Base-by-base conservation (phyloP, 1,140 invertebrate species). In the Watersipora subatra region DNA sequence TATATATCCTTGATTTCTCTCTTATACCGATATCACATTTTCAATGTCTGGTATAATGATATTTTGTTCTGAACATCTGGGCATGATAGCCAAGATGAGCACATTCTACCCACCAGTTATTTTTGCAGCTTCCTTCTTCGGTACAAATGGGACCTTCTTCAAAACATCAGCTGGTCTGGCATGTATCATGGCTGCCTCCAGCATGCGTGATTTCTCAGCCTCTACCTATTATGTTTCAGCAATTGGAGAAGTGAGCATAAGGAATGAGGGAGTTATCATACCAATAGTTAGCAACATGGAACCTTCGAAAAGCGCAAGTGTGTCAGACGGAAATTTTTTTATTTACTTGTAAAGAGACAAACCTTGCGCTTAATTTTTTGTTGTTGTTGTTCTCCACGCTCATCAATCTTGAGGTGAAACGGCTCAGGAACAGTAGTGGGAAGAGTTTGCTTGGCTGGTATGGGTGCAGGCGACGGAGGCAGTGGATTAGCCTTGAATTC, bases 91-190 rank as follows among this genome's bases (percentile, higher is more conserved):
- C n/a, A n/a, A n/a, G n/a, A n/a, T n/a, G n/a, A n/a, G n/a, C n/a
- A n/a, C n/a, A n/a, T n/a, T n/a, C n/a, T n/a, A 67, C 34, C 24
- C 62, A 78, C 76, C 76, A 71, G 77, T 79, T 12, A 78, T 69
- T 3, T 76, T 70, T 66, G 73, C 76, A 19, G 67, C 66, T 2
- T 76, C 76, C 62, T 75, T 77, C 59, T 76, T 73, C 2, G 84
- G 83, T 46, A 79, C 70, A 73, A 84, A 85, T 2, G 84, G 83
- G 65, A 81, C 74, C 67, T 81, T 78, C n/a, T 79, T 68, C 1
- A 84, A 65, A 20, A 84, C 81, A 2, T 66, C 72, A n/a, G 79
- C 71, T 7, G 80, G 77, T 61, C 75, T 71, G 2, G 84, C 84
- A 68, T 80, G 79, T 70, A 85, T 84, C 12, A 66, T 66, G 12